These are phyloP conservation scores for Adoxophyes honmai DNA, from an alignment of 1,140 invertebrate species.

Conservation along the genomic window DNA sequence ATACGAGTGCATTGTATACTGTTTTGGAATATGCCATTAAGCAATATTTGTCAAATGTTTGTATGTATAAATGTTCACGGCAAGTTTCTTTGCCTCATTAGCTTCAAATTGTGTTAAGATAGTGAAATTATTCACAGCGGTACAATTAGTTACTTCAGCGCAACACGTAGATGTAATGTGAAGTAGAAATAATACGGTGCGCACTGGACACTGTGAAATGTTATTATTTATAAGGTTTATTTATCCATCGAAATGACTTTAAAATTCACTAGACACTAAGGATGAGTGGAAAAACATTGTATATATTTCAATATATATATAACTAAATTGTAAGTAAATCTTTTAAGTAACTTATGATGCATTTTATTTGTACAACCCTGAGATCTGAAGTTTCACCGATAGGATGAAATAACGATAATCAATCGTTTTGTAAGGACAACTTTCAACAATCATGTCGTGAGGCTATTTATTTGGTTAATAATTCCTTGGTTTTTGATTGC, in stretches of 20 bases:
- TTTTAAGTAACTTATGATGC: conserved; percentile 69
- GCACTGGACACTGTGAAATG: conserved; percentile 57
- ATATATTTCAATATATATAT: conserved; percentile 75
- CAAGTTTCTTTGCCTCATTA: conserved; percentile 25
- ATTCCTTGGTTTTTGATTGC: too few relatives aligned
- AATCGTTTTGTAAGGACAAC: too few relatives aligned
- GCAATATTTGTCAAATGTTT: conserved; percentile 34
- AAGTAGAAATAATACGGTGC: conserved; percentile 52
- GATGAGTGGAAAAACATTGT: conserved; percentile 68
- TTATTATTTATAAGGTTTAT: conserved; percentile 63
- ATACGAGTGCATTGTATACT: conserved; percentile 43
- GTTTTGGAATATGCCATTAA: conserved; percentile 40
- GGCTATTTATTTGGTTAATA: too few relatives aligned
- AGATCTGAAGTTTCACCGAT: conserved; percentile 54
- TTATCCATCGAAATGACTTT: conserved; percentile 67
- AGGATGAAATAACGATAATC: background rate
- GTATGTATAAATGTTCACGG: background rate
- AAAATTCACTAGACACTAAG: conserved; percentile 66
- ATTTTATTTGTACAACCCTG: conserved; percentile 60
- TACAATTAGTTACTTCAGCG: conserved; percentile 53
- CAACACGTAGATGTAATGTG: conserved; percentile 49
- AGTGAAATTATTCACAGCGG: conserved; percentile 34
- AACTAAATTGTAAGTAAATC: conserved; percentile 73
- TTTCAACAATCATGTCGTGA: too few relatives aligned
- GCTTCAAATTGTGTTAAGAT: conserved; percentile 26